Evolutionary conservation across 2,888 invertebrate genomes (phyloP), one percentile per base, ranked within the genome.

Genomic region (Melangyna quadrimaculata): DNA sequence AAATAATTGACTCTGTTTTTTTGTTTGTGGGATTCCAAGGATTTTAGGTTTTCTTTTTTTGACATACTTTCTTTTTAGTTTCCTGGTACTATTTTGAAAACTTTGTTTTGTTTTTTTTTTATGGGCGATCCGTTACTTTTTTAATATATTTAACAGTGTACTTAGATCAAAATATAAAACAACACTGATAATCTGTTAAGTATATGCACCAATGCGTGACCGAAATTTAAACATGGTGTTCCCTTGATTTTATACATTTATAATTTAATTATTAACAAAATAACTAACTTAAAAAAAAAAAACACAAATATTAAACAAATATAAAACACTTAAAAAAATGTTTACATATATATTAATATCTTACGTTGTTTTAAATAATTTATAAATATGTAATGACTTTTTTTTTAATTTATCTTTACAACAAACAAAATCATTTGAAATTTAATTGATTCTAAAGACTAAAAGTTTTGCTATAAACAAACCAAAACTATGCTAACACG

Each of bases 301-400:
- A 77, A 83, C 35, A 72, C 67, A 78, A 81, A 63, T 32, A 78
- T 74, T 77, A 65, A 87, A 81, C 78, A 86, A 61, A 69, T 78
- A 74, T 72, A 45, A 74, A 78, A 69, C 73, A 86, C 59, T 78
- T 57, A 78, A 74, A 74, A 59, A 67, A 70, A 71, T 57, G 67
- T 79, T 57, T 78, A 73, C 67, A 82, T 87, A 73, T 71, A 82
- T 87, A 82, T 82, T 78, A 82, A 87, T 87, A 87, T 87, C 87
- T 87, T 87, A 87, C 87, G 87, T 87, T 87, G 86, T 81, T 86
- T 86, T 70, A 86, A 86, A 86, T 86, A 70, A 63, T 81, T 83
- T 70, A 51, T 24, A 45, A 65, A 69, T 78, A 53, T 71, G n/a
- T n/a, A n/a, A 29, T 48, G 57, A 48, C 17, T 32, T 65, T 37